These are phyloP conservation scores for Scomber japonicus DNA, from an alignment of 2,113 vertebrate genomes.

Conservation along the genomic window DNA sequence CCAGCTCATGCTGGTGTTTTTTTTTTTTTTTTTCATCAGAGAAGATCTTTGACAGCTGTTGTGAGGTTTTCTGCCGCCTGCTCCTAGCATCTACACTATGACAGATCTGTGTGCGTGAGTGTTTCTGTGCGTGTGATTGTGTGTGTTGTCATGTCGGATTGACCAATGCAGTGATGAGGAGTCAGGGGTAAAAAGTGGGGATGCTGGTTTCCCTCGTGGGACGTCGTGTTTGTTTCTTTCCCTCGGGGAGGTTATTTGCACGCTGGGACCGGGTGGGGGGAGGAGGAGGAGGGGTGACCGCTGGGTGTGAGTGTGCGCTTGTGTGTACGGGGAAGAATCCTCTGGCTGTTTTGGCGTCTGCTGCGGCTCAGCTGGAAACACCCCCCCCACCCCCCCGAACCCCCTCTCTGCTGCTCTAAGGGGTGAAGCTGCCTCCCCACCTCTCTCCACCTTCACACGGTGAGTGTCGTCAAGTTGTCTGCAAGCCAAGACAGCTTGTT, in stretches of 20 bases:
- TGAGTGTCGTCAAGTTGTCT: conserved; percentile 88
- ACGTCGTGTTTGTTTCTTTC: conserved; percentile 47
- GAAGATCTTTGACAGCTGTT: conserved; percentile 54
- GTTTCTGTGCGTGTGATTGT: background rate
- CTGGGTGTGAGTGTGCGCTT: conserved; percentile 15
- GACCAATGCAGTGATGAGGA: conserved; percentile 42
- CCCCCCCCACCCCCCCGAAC: background rate
- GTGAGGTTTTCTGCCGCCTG: conserved; percentile 20
- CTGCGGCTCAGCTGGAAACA: conserved; percentile 47
- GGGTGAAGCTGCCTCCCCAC: conserved; percentile 77
- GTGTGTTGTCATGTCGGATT: conserved; percentile 3
- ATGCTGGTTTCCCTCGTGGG: conserved; percentile 62
- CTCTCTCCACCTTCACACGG: conserved; percentile 86
- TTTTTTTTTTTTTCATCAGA: conserved; percentile 45
- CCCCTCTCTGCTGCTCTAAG: conserved; percentile 38
- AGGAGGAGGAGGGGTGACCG: conserved; percentile 22
- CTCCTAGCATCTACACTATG: conserved; percentile 6
- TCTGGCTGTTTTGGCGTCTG: conserved; percentile 54
- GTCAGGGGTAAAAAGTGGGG: conserved; percentile 55
- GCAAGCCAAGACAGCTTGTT: conserved; percentile 61
- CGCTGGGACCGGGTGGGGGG: conserved; percentile 22
- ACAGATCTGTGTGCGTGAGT: conserved; percentile 18
- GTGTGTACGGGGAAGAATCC: conserved; percentile 21
- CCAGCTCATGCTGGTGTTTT: conserved; percentile 72
- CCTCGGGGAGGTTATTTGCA: conserved; percentile 51